A percentile compares a stretch with the other conserved stretches of the same genome.
Evolutionary conservation across 2,888 invertebrate species (phyloP).

Genomic region (Hermaeophaga mercurialis): DNA sequence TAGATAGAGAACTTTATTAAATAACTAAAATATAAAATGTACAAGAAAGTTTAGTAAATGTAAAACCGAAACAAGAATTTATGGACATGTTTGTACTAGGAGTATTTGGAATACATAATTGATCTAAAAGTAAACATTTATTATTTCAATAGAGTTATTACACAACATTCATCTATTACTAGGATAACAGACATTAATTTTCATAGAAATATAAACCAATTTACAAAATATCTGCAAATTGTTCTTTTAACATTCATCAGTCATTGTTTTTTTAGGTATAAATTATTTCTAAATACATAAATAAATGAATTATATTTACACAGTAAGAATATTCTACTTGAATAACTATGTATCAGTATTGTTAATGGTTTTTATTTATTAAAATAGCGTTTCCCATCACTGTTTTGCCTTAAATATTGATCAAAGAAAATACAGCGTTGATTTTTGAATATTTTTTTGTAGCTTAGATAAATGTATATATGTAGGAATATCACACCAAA

Average conservation of each 20-base stretch:
- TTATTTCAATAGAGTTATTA: conserved; percentile 36
- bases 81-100: conserved; percentile 19
- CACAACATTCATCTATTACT: conserved; percentile 45
- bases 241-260: conserved; percentile 49
- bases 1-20: conserved; percentile 15
- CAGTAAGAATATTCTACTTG: conserved; percentile 18
- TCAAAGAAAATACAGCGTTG: too few relatives aligned
- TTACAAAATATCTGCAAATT: conserved; percentile 50
- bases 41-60: conserved; percentile 5
- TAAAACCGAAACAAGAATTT: neutral
- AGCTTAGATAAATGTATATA: too few relatives aligned
- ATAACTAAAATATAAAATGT: conserved; percentile 20
- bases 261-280: conserved; percentile 39
- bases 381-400: too few relatives aligned
- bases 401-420: too few relatives aligned
- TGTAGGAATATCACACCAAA: too few relatives aligned
- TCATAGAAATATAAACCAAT: conserved; percentile 49
- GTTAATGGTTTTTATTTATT: conserved; percentile 4
- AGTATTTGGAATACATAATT: conserved; percentile 35
- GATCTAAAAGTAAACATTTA: conserved; percentile 42
- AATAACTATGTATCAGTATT: conserved; percentile 12
- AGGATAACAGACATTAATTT: conserved; percentile 43
- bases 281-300: conserved; percentile 32
- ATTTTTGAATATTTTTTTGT: too few relatives aligned
- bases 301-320: conserved; percentile 31